A percentile compares a stretch with the other conserved stretches of the same genome.
Conservation (phyloP, 2,888 invertebrate species). For the Eremobia ochroleuca region DNA sequence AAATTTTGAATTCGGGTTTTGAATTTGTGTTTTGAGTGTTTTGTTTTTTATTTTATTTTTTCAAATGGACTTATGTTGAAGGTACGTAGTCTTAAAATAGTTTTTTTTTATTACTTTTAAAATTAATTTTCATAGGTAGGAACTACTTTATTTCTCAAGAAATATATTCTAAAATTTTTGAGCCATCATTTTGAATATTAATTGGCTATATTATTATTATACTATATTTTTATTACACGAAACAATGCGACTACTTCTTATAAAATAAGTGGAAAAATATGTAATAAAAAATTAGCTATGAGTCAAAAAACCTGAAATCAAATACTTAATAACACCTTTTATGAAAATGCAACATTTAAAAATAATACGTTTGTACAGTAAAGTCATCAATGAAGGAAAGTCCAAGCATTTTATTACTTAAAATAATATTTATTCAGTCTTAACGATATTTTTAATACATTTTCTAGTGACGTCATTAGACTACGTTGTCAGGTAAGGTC, state of each 20-base stretch:
- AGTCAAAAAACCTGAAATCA: no score
- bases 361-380: background rate
- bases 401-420: background rate
- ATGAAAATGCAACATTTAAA: background rate
- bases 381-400: background rate
- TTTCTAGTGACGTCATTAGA: conserved; percentile 21
- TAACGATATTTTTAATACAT: background rate
- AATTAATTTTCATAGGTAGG: background rate
- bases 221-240: background rate
- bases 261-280: background rate
- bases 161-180: background rate
- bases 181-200: background rate
- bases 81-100: conserved; percentile 55
- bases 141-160: background rate
- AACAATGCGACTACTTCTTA: background rate
- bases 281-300: background rate
- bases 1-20: conserved; percentile 26
- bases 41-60: conserved; percentile 37
- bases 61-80: conserved; percentile 53
- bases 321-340: background rate
- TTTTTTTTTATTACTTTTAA: background rate
- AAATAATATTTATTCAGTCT: background rate
- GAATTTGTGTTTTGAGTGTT: conserved; percentile 51
- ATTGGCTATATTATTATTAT: no score
- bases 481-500: background rate